Evolutionary conservation across 2,888 invertebrate species (phyloP).

Genomic region (Macroteleia sp.): DNA sequence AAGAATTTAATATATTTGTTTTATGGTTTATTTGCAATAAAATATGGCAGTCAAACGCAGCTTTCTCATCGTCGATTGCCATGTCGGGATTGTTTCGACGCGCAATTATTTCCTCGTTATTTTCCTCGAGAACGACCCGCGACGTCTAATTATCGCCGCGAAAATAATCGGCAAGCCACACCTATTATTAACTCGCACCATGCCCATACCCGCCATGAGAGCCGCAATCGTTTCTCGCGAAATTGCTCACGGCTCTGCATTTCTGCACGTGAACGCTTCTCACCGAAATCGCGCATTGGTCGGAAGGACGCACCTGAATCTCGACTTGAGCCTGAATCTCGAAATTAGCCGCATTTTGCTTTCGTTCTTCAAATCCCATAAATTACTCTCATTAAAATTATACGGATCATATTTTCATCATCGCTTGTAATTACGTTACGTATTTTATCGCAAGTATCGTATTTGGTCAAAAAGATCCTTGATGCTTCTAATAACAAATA

Average conservation of each 20-base stretch:
- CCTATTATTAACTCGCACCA: slow-evolving; percentile 72
- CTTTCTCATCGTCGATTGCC: slow-evolving; percentile 64
- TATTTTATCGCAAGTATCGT: too few relatives aligned
- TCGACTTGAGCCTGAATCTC: slow-evolving; percentile 33
- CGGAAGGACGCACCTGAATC: slow-evolving; percentile 60
- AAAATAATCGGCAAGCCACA: slow-evolving; percentile 75
- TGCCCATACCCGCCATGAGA: slow-evolving; percentile 68
- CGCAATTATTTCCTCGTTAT: slow-evolving; percentile 83
- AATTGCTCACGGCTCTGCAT: slow-evolving; percentile 80
- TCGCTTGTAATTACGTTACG: too few relatives aligned
- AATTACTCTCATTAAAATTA: slow-evolving; percentile 59
- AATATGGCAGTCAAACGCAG: slow-evolving; percentile 52
- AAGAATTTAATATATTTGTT: slow-evolving; percentile 37
- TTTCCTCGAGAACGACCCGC: slow-evolving; percentile 75
- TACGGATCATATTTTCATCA: too few relatives aligned
- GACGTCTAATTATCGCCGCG: slow-evolving; percentile 81
- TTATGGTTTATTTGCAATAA: slow-evolving; percentile 50
- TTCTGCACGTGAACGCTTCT: slow-evolving; percentile 79
- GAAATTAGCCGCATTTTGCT: slow-evolving; percentile 60
- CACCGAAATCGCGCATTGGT: slow-evolving; percentile 66
- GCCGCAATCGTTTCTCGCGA: slow-evolving; percentile 79
- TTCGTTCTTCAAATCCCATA: slow-evolving; percentile 57
- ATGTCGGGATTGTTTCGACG: slow-evolving; percentile 68
- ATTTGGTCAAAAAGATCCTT: too few relatives aligned
- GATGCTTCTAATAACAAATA: too few relatives aligned